Conservation (phyloP, 92 coral and sea anemone genomes). For the Epizoanthus rinbou region DNA sequence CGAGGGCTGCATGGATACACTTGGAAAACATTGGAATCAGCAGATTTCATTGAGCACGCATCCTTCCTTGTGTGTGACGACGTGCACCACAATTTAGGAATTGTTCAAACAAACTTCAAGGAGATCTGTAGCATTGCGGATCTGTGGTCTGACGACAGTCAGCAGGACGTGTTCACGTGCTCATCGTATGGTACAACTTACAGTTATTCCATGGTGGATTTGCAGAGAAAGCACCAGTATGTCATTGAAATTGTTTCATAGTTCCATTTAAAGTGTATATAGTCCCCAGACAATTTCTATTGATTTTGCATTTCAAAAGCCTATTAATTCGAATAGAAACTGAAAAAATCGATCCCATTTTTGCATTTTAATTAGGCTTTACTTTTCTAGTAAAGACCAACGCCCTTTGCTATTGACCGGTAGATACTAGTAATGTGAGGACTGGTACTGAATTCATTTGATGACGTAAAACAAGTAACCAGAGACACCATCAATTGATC, state of each 20-base stretch:
- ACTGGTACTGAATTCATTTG: too few species aligned
- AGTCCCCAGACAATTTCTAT: too few species aligned
- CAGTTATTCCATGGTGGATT: conserved; percentile 80
- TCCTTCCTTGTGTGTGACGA: conserved; percentile 95
- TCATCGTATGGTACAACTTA: conserved; percentile 65
- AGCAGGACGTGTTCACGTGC: conserved; percentile 81
- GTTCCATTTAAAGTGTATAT: too few species aligned
- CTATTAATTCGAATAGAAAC: too few species aligned
- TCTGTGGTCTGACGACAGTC: conserved; percentile 84
- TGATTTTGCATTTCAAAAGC: too few species aligned
- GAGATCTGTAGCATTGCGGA: conserved; percentile 84
- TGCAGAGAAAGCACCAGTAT: conserved; percentile 84
- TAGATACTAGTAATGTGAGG: too few species aligned
- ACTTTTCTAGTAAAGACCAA: too few species aligned
- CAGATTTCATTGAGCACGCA: conserved; percentile 97
- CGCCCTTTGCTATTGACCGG: too few species aligned
- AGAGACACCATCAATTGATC: too few species aligned
- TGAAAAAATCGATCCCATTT: too few species aligned
- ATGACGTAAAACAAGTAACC: too few species aligned
- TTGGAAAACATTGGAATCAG: conserved; percentile 97
- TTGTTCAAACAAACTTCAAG: conserved; percentile 87
- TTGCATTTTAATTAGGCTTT: too few species aligned
- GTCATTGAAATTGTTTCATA: background rate
- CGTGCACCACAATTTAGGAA: conserved; percentile 88
- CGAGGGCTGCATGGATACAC: conserved; percentile 92